These are phyloP conservation scores for Himalopsyche kuldschensis DNA, from an alignment of 2,888 invertebrate genomes.

Conservation along the genomic window DNA sequence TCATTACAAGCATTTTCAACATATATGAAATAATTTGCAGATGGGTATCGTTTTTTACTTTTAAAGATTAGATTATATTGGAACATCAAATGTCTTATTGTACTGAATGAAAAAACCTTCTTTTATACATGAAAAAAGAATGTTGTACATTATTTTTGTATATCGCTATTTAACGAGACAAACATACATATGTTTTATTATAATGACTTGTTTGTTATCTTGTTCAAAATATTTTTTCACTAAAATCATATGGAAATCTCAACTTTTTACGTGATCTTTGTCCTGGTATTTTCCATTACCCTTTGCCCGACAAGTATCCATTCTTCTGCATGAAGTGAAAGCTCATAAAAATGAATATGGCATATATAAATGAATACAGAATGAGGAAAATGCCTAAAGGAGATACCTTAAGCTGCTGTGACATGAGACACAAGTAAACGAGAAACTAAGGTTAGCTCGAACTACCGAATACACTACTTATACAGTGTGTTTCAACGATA, in stretches of 20 bases:
- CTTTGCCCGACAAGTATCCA: slow-evolving; percentile 19
- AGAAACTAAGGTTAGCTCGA: slow-evolving; percentile 21
- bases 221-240: no score
- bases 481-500: not conserved
- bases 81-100: no score
- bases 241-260: not conserved
- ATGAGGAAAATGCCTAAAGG: slow-evolving; percentile 27
- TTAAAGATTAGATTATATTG: no score
- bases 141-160: no score
- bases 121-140: no score
- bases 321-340: slow-evolving; percentile 20
- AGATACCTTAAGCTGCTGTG: slow-evolving; percentile 22
- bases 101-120: no score
- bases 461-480: slow-evolving; percentile 7
- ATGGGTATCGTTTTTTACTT: no score
- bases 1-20: no score
- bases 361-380: slow-evolving; percentile 32
- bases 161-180: no score
- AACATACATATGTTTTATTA: no score
- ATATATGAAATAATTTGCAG: no score
- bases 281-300: slow-evolving; percentile 6
- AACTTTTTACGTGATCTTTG: not conserved
- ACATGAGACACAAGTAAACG: slow-evolving; percentile 20
- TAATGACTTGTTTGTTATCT: no score
- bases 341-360: slow-evolving; percentile 32